A percentile compares a stretch with the other conserved stretches of the same genome.
These are phyloP conservation scores for Peromyscus leucopus DNA, from an alignment of 2,113 vertebrate species.

Conservation along the genomic window DNA sequence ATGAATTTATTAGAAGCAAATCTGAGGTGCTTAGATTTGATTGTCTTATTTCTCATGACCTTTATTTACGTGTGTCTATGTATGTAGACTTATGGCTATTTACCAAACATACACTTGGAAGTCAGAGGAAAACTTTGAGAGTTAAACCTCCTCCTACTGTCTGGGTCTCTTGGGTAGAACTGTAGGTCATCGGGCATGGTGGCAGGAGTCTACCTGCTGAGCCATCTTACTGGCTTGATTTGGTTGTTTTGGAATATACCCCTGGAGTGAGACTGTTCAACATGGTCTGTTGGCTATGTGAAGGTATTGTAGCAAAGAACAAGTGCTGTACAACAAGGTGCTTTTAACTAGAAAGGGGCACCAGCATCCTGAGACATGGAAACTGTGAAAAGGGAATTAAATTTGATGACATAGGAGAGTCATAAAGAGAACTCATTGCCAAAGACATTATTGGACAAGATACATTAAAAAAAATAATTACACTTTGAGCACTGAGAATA, in stretches of 20 bases:
- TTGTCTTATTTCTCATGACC: not conserved
- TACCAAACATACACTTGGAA: not conserved
- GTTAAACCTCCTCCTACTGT: not conserved
- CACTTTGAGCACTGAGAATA: conserved; percentile 4
- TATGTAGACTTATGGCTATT: not conserved
- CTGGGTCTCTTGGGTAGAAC: not conserved
- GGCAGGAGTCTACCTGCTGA: not conserved
- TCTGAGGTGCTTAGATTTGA: not conserved
- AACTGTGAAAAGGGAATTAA: not conserved
- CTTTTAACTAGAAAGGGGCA: not conserved
- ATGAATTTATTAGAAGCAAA: not conserved
- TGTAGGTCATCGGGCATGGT: not conserved
- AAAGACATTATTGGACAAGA: conserved; percentile 42
- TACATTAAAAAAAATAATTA: not conserved
- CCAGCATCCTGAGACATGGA: not conserved
- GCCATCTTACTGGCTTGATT: not conserved
- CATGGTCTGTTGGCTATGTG: not conserved
- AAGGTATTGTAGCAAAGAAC: not conserved
- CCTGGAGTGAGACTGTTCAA: not conserved
- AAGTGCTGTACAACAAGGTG: not conserved
- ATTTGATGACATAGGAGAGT: conserved; percentile 36
- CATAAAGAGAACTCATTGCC: conserved; percentile 11
- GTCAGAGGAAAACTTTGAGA: not conserved
- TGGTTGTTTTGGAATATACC: conserved; percentile 1
- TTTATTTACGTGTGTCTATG: not conserved